phyloP scores from a whole-genome alignment of 2,113 vertebrate genomes.

The Microtus montanus region DNA sequence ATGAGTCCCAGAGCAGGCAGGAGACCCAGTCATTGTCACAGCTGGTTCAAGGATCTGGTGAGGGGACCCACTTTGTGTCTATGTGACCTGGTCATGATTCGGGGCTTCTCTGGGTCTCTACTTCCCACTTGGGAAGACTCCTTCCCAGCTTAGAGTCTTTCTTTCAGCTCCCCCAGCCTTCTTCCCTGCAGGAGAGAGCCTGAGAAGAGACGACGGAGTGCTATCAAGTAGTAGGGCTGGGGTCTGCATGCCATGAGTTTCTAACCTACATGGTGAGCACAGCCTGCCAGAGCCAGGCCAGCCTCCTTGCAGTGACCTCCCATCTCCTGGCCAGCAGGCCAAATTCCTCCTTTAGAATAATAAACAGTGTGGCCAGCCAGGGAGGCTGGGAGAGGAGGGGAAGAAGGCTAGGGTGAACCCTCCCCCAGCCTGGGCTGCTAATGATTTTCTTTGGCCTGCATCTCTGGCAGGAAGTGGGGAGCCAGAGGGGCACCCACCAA shows the following conservation, averaged over 20 bases:
- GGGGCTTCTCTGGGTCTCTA: neutral
- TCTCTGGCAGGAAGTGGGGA: constrained; percentile 69
- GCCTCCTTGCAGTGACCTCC: constrained; percentile 78
- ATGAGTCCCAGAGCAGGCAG: neutral
- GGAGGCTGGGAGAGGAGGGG: constrained; percentile 65
- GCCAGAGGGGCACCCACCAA: constrained; percentile 54
- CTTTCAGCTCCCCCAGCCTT: neutral
- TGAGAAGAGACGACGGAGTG: neutral
- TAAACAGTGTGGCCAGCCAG: constrained; percentile 81
- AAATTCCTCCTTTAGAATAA: constrained; percentile 88
- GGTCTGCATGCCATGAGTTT: constrained; percentile 30
- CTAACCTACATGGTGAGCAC: constrained; percentile 49
- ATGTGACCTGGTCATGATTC: neutral
- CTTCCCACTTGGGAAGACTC: constrained; percentile 26
- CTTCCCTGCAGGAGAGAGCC: neutral
- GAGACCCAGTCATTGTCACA: neutral
- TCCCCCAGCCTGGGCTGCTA: constrained; percentile 74
- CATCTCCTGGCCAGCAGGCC: constrained; percentile 77
- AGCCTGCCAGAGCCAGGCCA: constrained; percentile 66
- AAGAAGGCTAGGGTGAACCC: constrained; percentile 67
- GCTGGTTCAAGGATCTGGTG: neutral
- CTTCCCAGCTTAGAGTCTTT: neutral
- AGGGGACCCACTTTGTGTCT: neutral
- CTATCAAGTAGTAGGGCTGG: neutral
- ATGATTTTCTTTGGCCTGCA: constrained; percentile 76